Conservation (phyloP, 2,797 vertebrate genomes). For the Aphelocoma californica region DNA sequence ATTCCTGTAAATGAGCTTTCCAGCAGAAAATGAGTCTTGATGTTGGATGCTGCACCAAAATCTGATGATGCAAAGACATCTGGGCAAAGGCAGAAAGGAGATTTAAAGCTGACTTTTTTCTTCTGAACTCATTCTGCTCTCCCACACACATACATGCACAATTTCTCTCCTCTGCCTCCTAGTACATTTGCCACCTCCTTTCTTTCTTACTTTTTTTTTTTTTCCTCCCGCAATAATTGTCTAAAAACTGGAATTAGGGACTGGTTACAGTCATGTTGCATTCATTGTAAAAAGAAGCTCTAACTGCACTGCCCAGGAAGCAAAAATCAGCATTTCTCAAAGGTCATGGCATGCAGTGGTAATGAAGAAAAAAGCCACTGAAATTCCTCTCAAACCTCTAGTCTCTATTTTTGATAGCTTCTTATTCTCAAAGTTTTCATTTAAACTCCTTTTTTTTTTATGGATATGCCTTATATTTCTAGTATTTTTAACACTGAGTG, state of each 20-base stretch:
- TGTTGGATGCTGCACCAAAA: constrained; percentile 1
- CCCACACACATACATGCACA: background rate
- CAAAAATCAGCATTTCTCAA: background rate
- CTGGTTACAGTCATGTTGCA: background rate
- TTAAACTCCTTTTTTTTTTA: background rate
- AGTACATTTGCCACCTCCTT: background rate
- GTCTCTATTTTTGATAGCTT: background rate
- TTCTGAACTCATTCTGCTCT: constrained; percentile 1
- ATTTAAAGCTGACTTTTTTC: constrained; percentile 18
- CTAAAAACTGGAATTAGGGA: background rate
- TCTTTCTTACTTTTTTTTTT: background rate
- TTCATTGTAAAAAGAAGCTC: background rate
- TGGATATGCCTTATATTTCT: background rate
- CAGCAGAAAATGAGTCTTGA: background rate
- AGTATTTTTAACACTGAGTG: background rate
- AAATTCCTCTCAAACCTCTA: background rate
- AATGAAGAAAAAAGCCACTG: background rate
- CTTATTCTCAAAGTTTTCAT: background rate
- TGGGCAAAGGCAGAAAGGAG: background rate
- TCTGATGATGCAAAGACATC: constrained; percentile 9
- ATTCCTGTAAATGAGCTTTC: constrained; percentile 4
- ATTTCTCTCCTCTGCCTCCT: constrained; percentile 22
- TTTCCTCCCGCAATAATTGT: background rate
- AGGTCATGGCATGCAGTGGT: background rate
- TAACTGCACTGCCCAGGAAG: background rate